These are phyloP conservation scores for Mus caroli DNA, from an alignment of 2,797 vertebrate species.

Conservation along the genomic window DNA sequence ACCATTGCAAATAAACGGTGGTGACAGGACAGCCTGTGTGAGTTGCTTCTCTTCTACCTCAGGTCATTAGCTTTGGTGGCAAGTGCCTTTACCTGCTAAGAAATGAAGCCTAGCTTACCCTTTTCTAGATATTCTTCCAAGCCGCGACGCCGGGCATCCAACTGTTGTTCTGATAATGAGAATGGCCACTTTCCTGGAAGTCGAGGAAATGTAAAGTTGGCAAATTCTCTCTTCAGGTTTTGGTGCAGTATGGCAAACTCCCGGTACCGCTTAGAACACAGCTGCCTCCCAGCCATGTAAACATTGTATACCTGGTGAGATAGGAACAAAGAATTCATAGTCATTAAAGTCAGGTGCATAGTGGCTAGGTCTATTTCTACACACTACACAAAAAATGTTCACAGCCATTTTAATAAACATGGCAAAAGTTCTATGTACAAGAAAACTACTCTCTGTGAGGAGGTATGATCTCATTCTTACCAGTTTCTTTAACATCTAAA, in stretches of 20 bases:
- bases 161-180: constrained; percentile 96
- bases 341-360: neutral
- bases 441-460: neutral
- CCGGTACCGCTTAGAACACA: constrained; percentile 97
- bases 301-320: constrained; percentile 94
- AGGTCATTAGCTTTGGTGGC: neutral
- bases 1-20: neutral
- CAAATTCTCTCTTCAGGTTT: constrained; percentile 97
- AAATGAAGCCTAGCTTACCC: constrained; percentile 78
- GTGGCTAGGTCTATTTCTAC: neutral
- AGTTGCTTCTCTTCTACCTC: neutral
- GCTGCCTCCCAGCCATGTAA: constrained; percentile 97
- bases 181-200: constrained; percentile 98
- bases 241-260: constrained; percentile 97
- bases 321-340: neutral
- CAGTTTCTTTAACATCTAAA: constrained; percentile 21
- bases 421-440: neutral
- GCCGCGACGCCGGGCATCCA: constrained; percentile 95
- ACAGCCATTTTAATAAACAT: constrained; percentile 45
- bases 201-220: constrained; percentile 96
- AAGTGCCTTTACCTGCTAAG: neutral
- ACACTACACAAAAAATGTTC: neutral
- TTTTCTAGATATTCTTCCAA: constrained; percentile 95
- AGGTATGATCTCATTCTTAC: constrained; percentile 5
- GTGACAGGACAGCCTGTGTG: neutral